phyloP scores from a whole-genome alignment of 2,888 invertebrate genomes.

The Anticlea derivata region DNA sequence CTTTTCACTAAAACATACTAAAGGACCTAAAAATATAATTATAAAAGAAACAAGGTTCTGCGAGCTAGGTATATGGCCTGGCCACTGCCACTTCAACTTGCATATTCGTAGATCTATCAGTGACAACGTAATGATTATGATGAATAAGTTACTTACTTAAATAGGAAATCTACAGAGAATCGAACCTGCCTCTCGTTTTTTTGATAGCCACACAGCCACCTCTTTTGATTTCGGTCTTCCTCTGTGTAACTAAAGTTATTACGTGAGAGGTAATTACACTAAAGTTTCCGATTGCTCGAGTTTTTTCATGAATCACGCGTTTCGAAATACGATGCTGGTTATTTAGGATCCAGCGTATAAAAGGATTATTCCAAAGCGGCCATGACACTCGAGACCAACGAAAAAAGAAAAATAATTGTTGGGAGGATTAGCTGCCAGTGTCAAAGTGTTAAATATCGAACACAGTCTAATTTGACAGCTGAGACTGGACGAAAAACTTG shows the following conservation, averaged over 20 bases:
- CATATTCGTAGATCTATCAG: no score
- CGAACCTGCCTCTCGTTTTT: not conserved
- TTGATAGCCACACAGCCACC: not conserved
- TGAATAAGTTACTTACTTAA: no score
- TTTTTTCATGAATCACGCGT: constrained; percentile 57
- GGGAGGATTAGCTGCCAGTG: constrained; percentile 80
- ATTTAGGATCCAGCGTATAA: constrained; percentile 71
- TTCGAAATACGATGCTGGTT: constrained; percentile 72
- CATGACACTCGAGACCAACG: constrained; percentile 71
- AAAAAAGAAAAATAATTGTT: constrained; percentile 72
- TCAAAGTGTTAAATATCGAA: constrained; percentile 84
- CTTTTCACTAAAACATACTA: no score
- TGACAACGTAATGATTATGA: no score
- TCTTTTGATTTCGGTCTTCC: not conserved
- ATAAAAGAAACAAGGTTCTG: no score
- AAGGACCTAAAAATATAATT: no score
- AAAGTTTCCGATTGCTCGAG: constrained; percentile 59
- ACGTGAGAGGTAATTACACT: constrained; percentile 15
- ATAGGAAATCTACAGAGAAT: no score
- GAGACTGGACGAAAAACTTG: constrained; percentile 63
- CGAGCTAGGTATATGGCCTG: no score
- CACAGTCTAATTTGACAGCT: constrained; percentile 81
- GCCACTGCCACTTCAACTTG: no score
- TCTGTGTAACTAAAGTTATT: constrained; percentile 4
- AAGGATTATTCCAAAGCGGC: constrained; percentile 75